Conservation (phyloP, 2,888 invertebrate genomes). For the Stenoptilia bipunctidactyla region DNA sequence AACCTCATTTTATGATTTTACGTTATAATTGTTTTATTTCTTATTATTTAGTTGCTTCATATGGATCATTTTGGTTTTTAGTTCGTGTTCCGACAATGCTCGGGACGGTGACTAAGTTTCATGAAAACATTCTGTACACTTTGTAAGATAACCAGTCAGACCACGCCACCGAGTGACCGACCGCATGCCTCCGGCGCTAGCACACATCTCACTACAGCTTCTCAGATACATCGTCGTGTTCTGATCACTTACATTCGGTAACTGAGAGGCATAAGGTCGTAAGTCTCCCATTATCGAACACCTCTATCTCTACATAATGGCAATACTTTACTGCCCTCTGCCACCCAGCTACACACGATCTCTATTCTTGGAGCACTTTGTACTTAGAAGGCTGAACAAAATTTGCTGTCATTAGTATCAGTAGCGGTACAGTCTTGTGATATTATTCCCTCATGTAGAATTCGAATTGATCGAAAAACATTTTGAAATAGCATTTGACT, state of each 20-base stretch:
- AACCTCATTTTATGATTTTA: too few species aligned
- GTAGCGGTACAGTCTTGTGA: conserved; percentile 52
- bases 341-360: conserved; percentile 59
- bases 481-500: conserved; percentile 6
- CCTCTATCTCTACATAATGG: not conserved
- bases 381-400: conserved; percentile 57
- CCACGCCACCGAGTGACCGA: conserved; percentile 72
- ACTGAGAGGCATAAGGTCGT: conserved; percentile 65
- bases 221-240: conserved; percentile 59
- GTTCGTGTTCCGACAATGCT: conserved; percentile 1
- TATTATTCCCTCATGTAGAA: conserved; percentile 20
- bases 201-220: conserved; percentile 70
- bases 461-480: conserved; percentile 5
- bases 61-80: too few species aligned
- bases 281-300: conserved; percentile 19
- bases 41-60: conserved; percentile 21
- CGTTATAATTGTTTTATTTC: conserved; percentile 20
- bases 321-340: conserved; percentile 46
- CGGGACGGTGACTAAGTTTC: conserved; percentile 40
- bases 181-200: conserved; percentile 68
- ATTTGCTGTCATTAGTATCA: conserved; percentile 55
- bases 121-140: conserved; percentile 51
- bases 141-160: conserved; percentile 59
- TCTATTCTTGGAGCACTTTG: conserved; percentile 55
- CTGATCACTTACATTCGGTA: conserved; percentile 56